phyloP scores from a whole-genome alignment of 2,888 invertebrate genomes.

The Lumbricus terrestris region DNA sequence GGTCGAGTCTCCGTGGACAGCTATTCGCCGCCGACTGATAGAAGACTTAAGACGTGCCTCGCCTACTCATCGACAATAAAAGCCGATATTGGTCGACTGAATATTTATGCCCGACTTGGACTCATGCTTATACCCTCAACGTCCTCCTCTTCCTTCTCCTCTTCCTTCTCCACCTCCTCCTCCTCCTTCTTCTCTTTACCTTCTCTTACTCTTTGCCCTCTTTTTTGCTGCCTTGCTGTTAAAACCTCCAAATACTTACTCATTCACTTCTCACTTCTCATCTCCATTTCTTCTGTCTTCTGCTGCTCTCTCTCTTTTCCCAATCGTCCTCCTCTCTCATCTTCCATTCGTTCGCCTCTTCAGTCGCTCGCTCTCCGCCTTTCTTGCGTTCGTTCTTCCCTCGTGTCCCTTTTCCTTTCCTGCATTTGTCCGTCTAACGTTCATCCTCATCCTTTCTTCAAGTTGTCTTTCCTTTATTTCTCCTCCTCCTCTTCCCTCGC shows the following conservation, averaged over 20 bases:
- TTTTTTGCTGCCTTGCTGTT: too few species aligned
- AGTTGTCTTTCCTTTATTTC: too few species aligned
- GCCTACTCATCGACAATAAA: constrained; percentile 7
- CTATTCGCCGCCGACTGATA: neutral
- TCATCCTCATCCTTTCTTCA: too few species aligned
- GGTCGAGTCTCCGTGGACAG: neutral
- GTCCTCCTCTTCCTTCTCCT: neutral
- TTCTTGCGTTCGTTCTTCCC: neutral
- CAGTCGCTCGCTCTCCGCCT: neutral
- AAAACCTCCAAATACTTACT: too few species aligned
- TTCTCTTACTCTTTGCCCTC: too few species aligned
- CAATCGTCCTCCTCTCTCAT: neutral
- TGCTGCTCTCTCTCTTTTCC: too few species aligned
- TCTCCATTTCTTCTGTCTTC: too few species aligned
- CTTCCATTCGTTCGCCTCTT: neutral
- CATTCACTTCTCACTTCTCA: too few species aligned
- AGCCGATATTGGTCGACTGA: neutral
- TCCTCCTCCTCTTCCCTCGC: too few species aligned
- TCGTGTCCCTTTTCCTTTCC: too few species aligned
- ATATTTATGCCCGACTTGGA: constrained; percentile 15
- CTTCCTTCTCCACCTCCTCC: neutral
- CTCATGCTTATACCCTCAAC: neutral
- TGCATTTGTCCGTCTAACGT: too few species aligned
- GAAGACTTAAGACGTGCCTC: constrained; percentile 11
- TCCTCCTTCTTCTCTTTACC: too few species aligned